phyloP scores from a whole-genome alignment of 2,113 vertebrate species.

The Steatornis caripensis region DNA sequence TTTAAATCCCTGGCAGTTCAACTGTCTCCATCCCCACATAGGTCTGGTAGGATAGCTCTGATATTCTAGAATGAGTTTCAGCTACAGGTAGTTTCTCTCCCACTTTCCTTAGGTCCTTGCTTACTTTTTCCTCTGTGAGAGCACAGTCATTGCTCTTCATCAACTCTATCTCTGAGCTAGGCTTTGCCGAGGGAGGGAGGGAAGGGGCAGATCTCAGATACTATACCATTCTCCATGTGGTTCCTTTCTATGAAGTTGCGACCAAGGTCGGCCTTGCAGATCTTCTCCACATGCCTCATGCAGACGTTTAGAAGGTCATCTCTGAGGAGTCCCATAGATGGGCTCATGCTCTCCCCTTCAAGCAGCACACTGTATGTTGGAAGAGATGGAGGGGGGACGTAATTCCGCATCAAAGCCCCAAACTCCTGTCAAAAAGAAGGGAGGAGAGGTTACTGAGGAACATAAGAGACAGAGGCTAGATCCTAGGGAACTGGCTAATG shows the following conservation, averaged over 20 bases:
- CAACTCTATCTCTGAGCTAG: background rate
- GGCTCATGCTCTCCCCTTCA: slow-evolving; percentile 78
- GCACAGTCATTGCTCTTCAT: background rate
- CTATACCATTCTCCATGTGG: slow-evolving; percentile 76
- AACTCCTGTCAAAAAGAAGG: slow-evolving; percentile 68
- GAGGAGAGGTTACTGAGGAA: background rate
- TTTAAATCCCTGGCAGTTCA: background rate
- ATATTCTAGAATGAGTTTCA: background rate
- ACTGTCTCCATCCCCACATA: background rate
- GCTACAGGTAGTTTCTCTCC: background rate
- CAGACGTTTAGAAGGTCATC: slow-evolving; percentile 76
- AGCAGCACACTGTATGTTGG: slow-evolving; percentile 78
- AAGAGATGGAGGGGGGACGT: slow-evolving; percentile 73
- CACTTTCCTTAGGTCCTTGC: background rate
- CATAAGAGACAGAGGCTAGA: background rate
- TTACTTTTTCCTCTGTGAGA: background rate
- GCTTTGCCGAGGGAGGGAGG: background rate
- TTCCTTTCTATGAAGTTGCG: slow-evolving; percentile 79
- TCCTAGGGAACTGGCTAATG: background rate
- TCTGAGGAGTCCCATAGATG: slow-evolving; percentile 73
- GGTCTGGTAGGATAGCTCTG: background rate
- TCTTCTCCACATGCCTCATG: slow-evolving; percentile 80
- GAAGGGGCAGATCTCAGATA: background rate
- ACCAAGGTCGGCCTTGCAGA: slow-evolving; percentile 75
- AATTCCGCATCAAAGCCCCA: slow-evolving; percentile 76